Evolutionary conservation across 2,888 invertebrate genomes (phyloP).

Genomic region (Timandra comae): DNA sequence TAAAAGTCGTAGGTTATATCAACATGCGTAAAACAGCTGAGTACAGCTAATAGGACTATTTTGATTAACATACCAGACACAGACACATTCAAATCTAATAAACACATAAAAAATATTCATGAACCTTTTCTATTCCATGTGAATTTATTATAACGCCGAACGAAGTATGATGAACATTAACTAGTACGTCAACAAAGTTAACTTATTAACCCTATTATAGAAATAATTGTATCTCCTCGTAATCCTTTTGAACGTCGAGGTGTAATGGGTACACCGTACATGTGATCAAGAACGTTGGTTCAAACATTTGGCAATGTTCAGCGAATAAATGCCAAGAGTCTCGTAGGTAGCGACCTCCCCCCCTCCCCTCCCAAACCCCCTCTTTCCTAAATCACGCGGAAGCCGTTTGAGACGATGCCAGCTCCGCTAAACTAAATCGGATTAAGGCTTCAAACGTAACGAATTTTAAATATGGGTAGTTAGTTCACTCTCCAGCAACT

Average conservation of each 20-base stretch:
- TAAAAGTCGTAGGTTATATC: too few species aligned
- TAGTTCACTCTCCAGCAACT: conserved; percentile 24
- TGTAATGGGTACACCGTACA: background rate
- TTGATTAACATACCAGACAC: too few species aligned
- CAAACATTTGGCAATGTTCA: background rate
- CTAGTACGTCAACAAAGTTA: too few species aligned
- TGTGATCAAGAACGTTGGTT: background rate
- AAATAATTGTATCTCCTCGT: background rate
- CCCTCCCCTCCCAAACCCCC: conserved; percentile 4
- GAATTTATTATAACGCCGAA: too few species aligned
- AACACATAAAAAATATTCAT: too few species aligned
- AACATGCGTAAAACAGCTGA: too few species aligned
- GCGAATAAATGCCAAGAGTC: background rate
- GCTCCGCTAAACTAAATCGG: conserved; percentile 43
- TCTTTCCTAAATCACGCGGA: conserved; percentile 35
- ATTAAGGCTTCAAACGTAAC: conserved; percentile 44
- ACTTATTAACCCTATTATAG: background rate
- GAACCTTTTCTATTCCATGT: too few species aligned
- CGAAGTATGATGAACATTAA: too few species aligned
- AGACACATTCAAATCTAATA: too few species aligned
- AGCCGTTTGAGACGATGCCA: conserved; percentile 43
- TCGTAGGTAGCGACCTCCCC: conserved; percentile 2
- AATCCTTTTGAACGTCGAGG: background rate
- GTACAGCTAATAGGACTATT: too few species aligned
- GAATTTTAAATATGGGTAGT: conserved; percentile 56